phyloP scores from a whole-genome alignment of 2,888 invertebrate species.

The Caenorhabditis imperialis region DNA sequence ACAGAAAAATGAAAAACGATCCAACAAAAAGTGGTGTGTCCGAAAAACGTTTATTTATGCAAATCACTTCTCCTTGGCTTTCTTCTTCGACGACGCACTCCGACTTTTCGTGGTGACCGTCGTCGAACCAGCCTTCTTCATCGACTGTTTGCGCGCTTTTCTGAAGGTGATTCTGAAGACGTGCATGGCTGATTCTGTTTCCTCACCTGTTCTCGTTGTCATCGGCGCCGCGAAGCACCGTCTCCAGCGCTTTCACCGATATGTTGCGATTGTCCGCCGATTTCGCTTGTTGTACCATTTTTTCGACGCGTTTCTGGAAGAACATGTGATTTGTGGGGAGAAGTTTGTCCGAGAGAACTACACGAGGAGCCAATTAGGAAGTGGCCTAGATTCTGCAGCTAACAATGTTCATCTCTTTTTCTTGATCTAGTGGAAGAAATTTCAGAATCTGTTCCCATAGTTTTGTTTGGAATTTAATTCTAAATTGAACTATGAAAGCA shows the following conservation, averaged over 20 bases:
- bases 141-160: conserved; percentile 50
- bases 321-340: too few species aligned
- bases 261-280: conserved; percentile 56
- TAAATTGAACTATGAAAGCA: too few species aligned
- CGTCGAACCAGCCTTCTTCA: conserved; percentile 45
- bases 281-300: conserved; percentile 55
- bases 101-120: conserved; percentile 24
- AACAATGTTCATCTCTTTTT: too few species aligned
- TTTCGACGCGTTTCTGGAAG: conserved; percentile 61
- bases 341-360: too few species aligned
- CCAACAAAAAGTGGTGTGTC: too few species aligned
- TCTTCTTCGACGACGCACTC: conserved; percentile 43
- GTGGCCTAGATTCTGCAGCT: too few species aligned
- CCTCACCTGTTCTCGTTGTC: conserved; percentile 41
- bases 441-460: too few species aligned
- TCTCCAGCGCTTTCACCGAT: conserved; percentile 61
- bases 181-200: conserved; percentile 1
- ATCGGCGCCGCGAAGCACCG: conserved; percentile 39
- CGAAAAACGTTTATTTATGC: conserved; percentile 38
- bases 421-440: too few species aligned
- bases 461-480: background rate
- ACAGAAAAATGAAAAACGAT: background rate
- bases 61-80: conserved; percentile 39
- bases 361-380: too few species aligned
- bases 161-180: conserved; percentile 15